Evolutionary conservation across 2,888 invertebrate species (phyloP), one percentile per base, ranked within the genome.

Genomic region (Drosophila mimica): DNA sequence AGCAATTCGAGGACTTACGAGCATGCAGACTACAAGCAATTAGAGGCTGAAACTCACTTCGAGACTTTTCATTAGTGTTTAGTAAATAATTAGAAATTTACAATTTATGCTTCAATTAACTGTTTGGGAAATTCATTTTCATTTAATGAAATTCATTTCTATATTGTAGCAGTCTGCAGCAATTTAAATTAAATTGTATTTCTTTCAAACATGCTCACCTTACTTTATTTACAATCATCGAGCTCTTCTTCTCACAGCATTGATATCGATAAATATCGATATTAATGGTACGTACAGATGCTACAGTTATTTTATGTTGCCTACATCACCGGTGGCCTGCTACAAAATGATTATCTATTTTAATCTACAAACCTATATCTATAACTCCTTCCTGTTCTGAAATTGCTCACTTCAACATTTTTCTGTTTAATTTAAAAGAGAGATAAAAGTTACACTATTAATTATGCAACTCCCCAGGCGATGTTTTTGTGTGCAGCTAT

Each of bases 391-490:
- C n/a, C 4, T 25, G 46, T 25, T 15, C 0, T 4, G 7, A 13
- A 36, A 38, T n/a, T 15, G 28, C 13, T 38, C 13, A 8, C 38
- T 13, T 13, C 20, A 30, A n/a, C 4, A 8, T 28, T 34, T n/a
- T 34, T 28, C 3, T 49, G 17, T 25, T 46, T 9, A 28, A 48
- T 33, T 63, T 36, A 33, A 43, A 34, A 4, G 2, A 11, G 3
- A 8, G 40, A 65, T 36, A 40, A 51, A 48, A 40, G 43, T 43
- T 57, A n/a, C 28, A 31, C 17, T 11, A 28, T 57, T 71, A 25
- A 65, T 43, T 61, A 28, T 43, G 15, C 3, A 28, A 30, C 40
- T 61, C 43, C 51, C 40, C 0, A 25, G 28, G 46, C 33, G 36
- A 17, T n/a, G 7, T 28, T 40, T 38, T 51, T 38, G 25, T 11